phyloP scores from a whole-genome alignment of 2,888 invertebrate species.

The Pyralis farinalis region DNA sequence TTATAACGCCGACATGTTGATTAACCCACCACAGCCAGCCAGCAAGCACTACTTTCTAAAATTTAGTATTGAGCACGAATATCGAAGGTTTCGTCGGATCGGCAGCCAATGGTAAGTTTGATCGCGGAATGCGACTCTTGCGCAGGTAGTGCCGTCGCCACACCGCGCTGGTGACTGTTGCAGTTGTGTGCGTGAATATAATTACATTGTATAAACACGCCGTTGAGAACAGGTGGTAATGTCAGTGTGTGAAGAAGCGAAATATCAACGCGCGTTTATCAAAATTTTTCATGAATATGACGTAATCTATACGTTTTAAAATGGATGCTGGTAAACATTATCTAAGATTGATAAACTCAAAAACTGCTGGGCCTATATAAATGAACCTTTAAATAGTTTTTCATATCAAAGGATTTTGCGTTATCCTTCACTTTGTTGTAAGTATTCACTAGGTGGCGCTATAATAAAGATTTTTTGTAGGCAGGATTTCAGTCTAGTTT shows the following conservation, averaged over 20 bases:
- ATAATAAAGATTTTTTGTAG: no score
- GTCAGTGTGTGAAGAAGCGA: constrained; percentile 27
- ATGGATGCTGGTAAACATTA: no score
- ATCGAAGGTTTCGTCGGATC: constrained; percentile 61
- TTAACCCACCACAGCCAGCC: constrained; percentile 37
- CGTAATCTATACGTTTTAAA: no score
- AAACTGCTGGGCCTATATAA: no score
- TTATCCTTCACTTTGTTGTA: no score
- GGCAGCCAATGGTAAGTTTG: constrained; percentile 64
- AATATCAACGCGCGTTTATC: neutral
- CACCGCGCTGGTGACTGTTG: constrained; percentile 27
- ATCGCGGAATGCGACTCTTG: constrained; percentile 74
- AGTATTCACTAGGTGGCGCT: no score
- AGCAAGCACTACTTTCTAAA: constrained; percentile 63
- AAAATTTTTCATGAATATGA: no score
- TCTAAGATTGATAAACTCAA: no score
- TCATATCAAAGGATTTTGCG: no score
- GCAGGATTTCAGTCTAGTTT: no score
- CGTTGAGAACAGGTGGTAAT: constrained; percentile 15
- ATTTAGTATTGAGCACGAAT: constrained; percentile 36
- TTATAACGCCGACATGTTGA: constrained; percentile 25
- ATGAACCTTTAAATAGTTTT: no score
- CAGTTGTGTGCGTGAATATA: constrained; percentile 48
- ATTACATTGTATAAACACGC: constrained; percentile 45
- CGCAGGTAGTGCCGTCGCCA: constrained; percentile 60